Evolutionary conservation across 2,888 invertebrate genomes (phyloP), one percentile per base, ranked within the genome.

Genomic region (Drosophila merina): DNA sequence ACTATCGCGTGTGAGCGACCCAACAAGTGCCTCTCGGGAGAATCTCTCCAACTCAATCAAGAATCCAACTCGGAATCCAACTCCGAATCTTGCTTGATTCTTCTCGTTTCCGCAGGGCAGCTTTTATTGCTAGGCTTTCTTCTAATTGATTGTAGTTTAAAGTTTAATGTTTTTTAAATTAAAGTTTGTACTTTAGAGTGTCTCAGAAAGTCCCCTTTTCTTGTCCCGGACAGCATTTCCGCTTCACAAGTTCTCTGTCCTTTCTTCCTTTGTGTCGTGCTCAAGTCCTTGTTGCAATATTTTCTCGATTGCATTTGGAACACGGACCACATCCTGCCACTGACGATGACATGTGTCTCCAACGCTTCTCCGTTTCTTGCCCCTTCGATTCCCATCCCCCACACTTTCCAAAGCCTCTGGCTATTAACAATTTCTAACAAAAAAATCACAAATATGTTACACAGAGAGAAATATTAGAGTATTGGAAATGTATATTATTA

Each of bases 11-110:
- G 86, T 81, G 86, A 85, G 77, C 80, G 84, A 83, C 79, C 86
- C 83, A 77, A 73, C 77, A 76, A 86, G 84, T 80, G 86, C 78
- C 78, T 82, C 86, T 79, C 76, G 73, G 60, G 5, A 69, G 77
- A 74, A 67, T 71, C 70, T 25, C 38, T 58, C 57, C 42, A 51
- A 26, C 50, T 57, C 36, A 26, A 30, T 44, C 48, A 74, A 10
- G 70, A 30, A 38, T 54, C 40, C 57, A 72, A 56, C 45, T 54
- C 57, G 57, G 44, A 33, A 56, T 47, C 49, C 57, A 72, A 56
- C 45, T 54, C 57, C 58, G 44, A 33, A 56, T 47, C 49, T 60
- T 55, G 70, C 55, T 28, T 28, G 30, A 60, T 68, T 59, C 68
- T 47, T 76, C 57, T 38, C 51, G 45, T 40, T 73, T 58, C 44